Evolutionary conservation across 2,797 vertebrate genomes (phyloP).

Genomic region (Pipistrellus kuhlii): DNA sequence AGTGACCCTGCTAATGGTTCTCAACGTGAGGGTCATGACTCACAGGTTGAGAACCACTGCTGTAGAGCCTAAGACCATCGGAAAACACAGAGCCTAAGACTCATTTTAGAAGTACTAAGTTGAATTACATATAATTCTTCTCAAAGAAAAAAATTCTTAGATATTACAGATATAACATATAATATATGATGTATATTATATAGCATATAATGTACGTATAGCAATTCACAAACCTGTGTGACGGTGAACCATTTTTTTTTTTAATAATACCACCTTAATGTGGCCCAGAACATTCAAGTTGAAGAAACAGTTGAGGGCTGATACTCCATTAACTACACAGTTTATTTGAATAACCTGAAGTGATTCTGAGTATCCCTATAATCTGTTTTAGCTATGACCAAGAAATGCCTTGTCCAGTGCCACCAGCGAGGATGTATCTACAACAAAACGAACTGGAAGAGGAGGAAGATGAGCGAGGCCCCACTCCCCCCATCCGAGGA

Average conservation of each 20-base stretch:
- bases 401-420: conserved; percentile 95
- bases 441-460: conserved; percentile 97
- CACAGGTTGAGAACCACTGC: no score
- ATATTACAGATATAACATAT: background rate
- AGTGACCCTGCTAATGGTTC: no score
- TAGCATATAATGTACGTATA: background rate
- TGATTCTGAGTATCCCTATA: background rate
- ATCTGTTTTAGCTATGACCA: conserved; percentile 92
- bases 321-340: background rate
- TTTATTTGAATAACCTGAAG: background rate
- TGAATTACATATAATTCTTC: background rate
- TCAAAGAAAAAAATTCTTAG: background rate
- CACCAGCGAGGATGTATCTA: conserved; percentile 97
- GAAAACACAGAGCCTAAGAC: background rate
- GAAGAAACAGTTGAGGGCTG: background rate
- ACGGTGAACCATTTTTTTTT: background rate
- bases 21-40: no score
- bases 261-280: background rate
- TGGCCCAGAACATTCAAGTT: background rate
- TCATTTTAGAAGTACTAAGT: background rate
- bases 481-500: conserved; percentile 96
- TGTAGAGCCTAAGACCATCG: no score
- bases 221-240: background rate
- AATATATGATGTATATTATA: background rate
- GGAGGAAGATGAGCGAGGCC: conserved; percentile 95